phyloP scores from a whole-genome alignment of 1,140 invertebrate genomes.

The Chionoecetes opilio region DNA sequence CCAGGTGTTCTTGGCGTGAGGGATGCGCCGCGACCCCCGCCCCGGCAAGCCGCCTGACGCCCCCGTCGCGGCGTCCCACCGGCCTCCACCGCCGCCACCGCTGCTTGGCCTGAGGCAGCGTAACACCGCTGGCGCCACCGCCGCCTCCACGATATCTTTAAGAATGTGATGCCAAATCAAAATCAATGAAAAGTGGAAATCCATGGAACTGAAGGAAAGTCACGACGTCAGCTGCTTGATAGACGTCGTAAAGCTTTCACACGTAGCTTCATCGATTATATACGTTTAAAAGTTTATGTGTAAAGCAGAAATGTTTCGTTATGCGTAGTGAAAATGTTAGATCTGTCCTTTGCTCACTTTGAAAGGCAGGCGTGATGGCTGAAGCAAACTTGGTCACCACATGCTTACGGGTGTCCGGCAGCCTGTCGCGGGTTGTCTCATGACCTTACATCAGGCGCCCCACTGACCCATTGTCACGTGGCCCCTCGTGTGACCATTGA shows the following conservation, averaged over 20 bases:
- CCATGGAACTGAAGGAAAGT: not conserved
- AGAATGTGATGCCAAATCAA: not conserved
- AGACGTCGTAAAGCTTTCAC: not conserved
- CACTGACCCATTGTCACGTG: not conserved
- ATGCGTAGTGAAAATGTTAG: not conserved
- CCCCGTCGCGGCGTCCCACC: not conserved
- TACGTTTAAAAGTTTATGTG: not conserved
- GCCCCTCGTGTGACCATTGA: not conserved
- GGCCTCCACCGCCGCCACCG: not conserved
- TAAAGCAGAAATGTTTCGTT: constrained; percentile 9
- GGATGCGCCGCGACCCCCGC: not conserved
- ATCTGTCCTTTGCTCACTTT: constrained; percentile 17
- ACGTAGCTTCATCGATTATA: constrained; percentile 10
- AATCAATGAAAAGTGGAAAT: constrained; percentile 31
- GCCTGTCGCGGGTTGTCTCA: not conserved
- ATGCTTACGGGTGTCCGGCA: not conserved
- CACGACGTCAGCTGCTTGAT: not conserved
- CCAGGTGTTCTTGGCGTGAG: constrained; percentile 15
- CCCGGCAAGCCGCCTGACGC: not conserved
- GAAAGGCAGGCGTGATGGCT: not conserved
- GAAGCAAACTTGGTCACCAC: not conserved
- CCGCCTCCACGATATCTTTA: constrained; percentile 8
- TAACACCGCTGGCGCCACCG: not conserved
- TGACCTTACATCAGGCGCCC: not conserved
- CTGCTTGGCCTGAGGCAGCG: not conserved